Conservation (phyloP, 2,797 vertebrate species). For the Sebastes nivosus region DNA sequence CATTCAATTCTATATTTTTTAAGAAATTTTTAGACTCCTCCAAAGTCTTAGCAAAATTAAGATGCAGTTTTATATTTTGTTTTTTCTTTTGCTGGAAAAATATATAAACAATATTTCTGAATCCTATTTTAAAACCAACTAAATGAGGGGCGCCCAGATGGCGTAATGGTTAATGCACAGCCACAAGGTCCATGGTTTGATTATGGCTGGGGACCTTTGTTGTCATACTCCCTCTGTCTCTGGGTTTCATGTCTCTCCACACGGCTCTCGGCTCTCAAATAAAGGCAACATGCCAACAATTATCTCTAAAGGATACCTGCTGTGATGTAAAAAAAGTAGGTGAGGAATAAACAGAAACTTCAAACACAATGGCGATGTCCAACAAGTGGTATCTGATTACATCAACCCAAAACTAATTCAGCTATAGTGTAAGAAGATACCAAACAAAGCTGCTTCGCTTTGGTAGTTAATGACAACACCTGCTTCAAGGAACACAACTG, state of each 20-base stretch:
- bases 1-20: no score
- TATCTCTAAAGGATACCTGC: no score
- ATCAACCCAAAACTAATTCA: neutral
- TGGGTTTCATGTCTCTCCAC: no score
- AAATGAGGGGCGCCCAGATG: neutral
- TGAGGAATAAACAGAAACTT: neutral
- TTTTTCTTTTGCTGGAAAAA: neutral
- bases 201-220: no score
- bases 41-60: neutral
- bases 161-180: no score
- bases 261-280: neutral
- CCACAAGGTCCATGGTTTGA: no score
- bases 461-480: neutral
- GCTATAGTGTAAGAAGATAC: neutral
- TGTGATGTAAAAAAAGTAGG: neutral
- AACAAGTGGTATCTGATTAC: neutral
- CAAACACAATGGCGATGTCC: neutral
- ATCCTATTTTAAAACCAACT: neutral
- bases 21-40: neutral
- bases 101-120: neutral
- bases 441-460: neutral
- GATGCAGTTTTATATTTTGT: no score
- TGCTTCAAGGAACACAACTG: neutral
- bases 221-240: no score
- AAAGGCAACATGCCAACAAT: neutral